phyloP scores from a whole-genome alignment of 2,888 invertebrate genomes.

The Ptilodon capucinus region DNA sequence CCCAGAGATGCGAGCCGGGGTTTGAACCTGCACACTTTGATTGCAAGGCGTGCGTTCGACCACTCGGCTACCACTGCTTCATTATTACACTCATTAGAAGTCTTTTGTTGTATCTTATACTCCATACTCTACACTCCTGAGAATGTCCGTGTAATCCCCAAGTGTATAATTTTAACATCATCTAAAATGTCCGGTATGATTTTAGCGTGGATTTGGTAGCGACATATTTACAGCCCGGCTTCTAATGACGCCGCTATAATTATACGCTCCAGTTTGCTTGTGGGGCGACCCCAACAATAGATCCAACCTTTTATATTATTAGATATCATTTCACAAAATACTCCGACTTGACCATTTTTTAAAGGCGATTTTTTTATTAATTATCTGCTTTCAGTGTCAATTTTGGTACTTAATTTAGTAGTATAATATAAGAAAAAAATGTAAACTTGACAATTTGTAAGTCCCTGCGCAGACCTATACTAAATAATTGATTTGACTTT shows the following conservation, averaged over 20 bases:
- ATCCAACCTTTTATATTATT: constrained; percentile 1
- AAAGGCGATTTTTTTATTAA: constrained; percentile 4
- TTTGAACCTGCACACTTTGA: no score
- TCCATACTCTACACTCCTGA: no score
- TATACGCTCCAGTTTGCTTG: constrained; percentile 34
- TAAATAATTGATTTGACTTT: no score
- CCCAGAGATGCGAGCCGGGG: no score
- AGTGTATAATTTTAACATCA: no score
- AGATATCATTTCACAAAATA: constrained; percentile 3
- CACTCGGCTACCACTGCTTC: no score
- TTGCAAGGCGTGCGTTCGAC: no score
- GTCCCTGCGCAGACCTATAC: background rate
- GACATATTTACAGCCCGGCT: constrained; percentile 16
- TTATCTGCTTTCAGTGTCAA: background rate
- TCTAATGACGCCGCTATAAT: constrained; percentile 22
- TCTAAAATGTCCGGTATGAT: background rate
- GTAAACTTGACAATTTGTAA: no score
- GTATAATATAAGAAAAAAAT: background rate
- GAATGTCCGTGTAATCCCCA: no score
- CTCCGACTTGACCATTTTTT: background rate
- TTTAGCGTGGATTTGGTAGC: constrained; percentile 1
- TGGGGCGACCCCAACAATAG: constrained; percentile 15
- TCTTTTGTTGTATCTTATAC: no score
- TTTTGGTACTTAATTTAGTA: background rate
- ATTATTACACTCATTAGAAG: no score